phyloP scores from a whole-genome alignment of 2,797 vertebrate genomes.

The Paratrypauchen microcephalus region DNA sequence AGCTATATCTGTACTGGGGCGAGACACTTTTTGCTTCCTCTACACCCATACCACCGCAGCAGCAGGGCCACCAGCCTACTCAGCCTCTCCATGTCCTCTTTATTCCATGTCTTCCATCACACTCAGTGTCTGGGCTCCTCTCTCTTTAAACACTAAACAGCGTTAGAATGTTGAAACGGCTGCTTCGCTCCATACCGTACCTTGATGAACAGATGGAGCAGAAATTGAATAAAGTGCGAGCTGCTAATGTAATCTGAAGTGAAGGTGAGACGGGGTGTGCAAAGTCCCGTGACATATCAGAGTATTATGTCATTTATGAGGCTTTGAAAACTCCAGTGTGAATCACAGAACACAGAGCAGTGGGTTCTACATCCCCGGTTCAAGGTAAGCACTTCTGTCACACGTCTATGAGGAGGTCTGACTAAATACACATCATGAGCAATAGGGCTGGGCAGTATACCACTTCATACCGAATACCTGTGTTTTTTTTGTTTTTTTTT shows the following conservation, averaged over 20 bases:
- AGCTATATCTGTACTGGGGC: too few species aligned
- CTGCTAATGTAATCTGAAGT: conserved; percentile 36
- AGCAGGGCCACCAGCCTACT: background rate
- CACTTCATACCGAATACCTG: too few species aligned
- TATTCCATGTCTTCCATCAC: background rate
- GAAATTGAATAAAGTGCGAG: conserved; percentile 18
- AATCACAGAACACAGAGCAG: background rate
- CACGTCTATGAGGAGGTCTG: too few species aligned
- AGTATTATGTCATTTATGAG: background rate
- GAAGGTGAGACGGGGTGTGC: conserved; percentile 15
- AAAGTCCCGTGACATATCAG: conserved; percentile 18
- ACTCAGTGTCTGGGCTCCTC: background rate
- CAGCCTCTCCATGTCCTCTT: background rate
- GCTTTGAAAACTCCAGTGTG: background rate
- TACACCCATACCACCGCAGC: background rate
- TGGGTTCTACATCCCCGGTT: background rate
- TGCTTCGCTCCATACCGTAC: background rate
- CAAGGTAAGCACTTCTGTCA: background rate
- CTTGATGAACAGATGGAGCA: background rate
- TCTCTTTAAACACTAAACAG: background rate
- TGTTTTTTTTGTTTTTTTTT: too few species aligned
- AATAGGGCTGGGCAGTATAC: too few species aligned
- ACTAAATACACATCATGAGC: too few species aligned
- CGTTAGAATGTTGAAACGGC: background rate
- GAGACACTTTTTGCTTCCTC: background rate